Conservation (phyloP, 2,888 invertebrate genomes). For the Scaptodrosophila latifasciaeformis region DNA sequence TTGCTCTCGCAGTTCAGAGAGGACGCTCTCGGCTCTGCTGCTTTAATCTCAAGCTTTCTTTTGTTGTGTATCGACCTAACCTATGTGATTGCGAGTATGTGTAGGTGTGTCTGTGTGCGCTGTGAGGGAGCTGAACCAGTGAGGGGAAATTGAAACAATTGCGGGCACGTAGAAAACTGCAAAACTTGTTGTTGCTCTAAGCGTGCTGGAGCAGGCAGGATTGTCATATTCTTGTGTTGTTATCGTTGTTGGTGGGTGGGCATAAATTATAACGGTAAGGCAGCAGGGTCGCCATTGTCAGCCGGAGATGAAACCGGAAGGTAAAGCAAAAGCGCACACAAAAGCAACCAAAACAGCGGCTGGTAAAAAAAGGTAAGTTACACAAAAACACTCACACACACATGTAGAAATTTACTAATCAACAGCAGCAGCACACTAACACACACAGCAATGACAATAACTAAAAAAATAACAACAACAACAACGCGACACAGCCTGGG, state of each 20-base stretch:
- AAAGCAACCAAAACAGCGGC: slow-evolving; percentile 57
- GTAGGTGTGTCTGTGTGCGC: too few relatives aligned
- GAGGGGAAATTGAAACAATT: slow-evolving; percentile 21
- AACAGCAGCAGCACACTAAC: slow-evolving; percentile 38
- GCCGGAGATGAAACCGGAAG: slow-evolving; percentile 67
- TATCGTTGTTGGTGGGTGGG: slow-evolving; percentile 12
- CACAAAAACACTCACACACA: slow-evolving; percentile 21
- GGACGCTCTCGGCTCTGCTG: too few relatives aligned
- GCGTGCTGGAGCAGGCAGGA: slow-evolving; percentile 32
- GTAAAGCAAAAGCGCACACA: slow-evolving; percentile 41
- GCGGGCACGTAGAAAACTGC: slow-evolving; percentile 41
- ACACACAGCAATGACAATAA: slow-evolving; percentile 16
- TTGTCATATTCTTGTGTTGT: slow-evolving; percentile 55
- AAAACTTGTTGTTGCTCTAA: slow-evolving; percentile 36
- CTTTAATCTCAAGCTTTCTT: too few relatives aligned
- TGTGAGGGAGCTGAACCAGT: too few relatives aligned
- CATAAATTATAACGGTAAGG: slow-evolving; percentile 5
- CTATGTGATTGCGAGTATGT: too few relatives aligned
- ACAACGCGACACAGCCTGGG: slow-evolving; percentile 33
- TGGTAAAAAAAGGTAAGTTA: slow-evolving; percentile 43
- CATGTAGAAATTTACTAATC: slow-evolving; percentile 55
- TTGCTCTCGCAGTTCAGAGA: slow-evolving; percentile 33
- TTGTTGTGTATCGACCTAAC: slow-evolving; percentile 59
- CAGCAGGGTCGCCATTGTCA: slow-evolving; percentile 43
- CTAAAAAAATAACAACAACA: slow-evolving; percentile 1